Percentiles rank a stretch among this genome's conserved stretches.
Evolutionary conservation across 1,140 invertebrate genomes (phyloP).

Genomic region (Linepithema humile): DNA sequence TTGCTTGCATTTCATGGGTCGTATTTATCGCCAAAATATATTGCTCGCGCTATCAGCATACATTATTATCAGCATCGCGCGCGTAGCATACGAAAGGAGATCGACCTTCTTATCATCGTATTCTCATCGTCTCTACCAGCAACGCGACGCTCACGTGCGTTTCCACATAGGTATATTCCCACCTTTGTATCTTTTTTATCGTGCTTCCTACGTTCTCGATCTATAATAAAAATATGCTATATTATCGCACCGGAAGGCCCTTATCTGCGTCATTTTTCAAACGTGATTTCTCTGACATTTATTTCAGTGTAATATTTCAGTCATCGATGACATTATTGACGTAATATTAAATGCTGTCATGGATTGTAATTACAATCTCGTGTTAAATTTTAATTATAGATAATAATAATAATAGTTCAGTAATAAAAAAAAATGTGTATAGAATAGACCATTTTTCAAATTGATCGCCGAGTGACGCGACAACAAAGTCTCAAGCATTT

Average conservation of each 20-base stretch:
- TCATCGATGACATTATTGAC: not conserved
- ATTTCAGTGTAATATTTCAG: not conserved
- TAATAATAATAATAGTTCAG: not conserved
- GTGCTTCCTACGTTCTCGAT: not conserved
- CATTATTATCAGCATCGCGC: slow-evolving; percentile 54
- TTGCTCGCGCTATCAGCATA: slow-evolving; percentile 48
- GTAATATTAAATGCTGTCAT: not conserved
- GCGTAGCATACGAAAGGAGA: slow-evolving; percentile 45
- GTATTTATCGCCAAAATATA: slow-evolving; percentile 55
- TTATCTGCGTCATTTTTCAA: slow-evolving; percentile 53
- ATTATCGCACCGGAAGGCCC: not conserved
- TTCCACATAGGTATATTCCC: slow-evolving; percentile 6
- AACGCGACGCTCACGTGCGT: not conserved
- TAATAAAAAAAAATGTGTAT: not conserved
- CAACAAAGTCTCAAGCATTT: not conserved
- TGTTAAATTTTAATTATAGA: not conserved
- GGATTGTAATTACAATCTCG: not conserved
- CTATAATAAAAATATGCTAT: too few relatives aligned
- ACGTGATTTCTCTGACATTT: slow-evolving; percentile 19
- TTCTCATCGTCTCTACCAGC: slow-evolving; percentile 30
- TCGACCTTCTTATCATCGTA: slow-evolving; percentile 49
- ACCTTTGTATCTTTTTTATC: slow-evolving; percentile 10
- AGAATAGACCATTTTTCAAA: too few relatives aligned
- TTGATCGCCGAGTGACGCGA: not conserved
- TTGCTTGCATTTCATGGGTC: slow-evolving; percentile 32